phyloP scores from a whole-genome alignment of 2,113 vertebrate genomes.

The Himantopus leucocephalus region DNA sequence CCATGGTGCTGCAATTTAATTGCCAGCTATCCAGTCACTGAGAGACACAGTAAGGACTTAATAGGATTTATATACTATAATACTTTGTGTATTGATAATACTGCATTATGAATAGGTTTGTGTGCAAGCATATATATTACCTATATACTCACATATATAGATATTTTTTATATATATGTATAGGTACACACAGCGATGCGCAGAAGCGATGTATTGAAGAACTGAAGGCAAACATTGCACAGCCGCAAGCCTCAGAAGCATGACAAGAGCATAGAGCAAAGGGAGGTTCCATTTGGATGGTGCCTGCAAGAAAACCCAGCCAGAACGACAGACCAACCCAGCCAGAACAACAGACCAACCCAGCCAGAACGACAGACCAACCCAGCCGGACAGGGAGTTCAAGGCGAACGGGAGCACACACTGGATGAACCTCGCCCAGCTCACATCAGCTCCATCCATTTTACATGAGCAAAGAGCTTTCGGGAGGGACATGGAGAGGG shows the following conservation, averaged over 20 bases:
- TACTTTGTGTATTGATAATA: background rate
- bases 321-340: background rate
- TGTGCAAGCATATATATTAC: background rate
- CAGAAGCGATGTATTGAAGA: background rate
- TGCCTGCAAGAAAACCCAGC: background rate
- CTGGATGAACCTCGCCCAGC: background rate
- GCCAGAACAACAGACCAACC: too few relatives aligned
- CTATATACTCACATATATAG: too few relatives aligned
- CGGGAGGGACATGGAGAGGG: background rate
- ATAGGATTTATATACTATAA: background rate
- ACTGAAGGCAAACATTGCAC: too few relatives aligned
- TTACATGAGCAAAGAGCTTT: background rate
- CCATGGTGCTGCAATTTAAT: background rate
- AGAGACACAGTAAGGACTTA: background rate
- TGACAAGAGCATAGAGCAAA: background rate
- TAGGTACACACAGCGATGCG: background rate
- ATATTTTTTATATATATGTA: background rate
- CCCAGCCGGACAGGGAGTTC: background rate
- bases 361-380: background rate
- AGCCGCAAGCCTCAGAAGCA: background rate
- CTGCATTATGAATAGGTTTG: background rate
- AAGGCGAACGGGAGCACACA: background rate
- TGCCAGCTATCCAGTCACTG: background rate
- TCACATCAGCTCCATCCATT: background rate
- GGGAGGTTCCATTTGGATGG: background rate